These are phyloP conservation scores for Novumbra hubbsi DNA, from an alignment of 2,797 vertebrate species.

Conservation along the genomic window DNA sequence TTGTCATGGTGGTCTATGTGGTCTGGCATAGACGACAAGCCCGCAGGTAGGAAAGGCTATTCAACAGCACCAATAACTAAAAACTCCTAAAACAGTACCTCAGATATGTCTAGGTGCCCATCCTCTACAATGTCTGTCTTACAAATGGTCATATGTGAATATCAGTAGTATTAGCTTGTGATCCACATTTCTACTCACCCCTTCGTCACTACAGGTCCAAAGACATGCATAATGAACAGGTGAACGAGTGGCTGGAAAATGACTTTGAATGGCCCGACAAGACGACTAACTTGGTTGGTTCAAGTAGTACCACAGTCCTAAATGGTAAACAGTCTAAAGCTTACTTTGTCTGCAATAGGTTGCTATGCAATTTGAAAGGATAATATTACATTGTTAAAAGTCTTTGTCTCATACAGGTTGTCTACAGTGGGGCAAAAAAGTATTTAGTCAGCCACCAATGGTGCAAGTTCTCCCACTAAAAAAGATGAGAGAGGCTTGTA, in stretches of 20 bases:
- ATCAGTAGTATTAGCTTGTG: not conserved
- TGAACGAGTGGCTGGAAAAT: constrained; percentile 49
- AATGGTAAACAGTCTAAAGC: not conserved
- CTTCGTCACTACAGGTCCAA: constrained; percentile 32
- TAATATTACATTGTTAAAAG: not conserved
- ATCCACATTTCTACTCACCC: not conserved
- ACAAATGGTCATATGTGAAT: not conserved
- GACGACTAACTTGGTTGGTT: constrained; percentile 23
- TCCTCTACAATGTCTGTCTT: not conserved
- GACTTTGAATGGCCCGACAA: constrained; percentile 52
- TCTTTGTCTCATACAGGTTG: not conserved
- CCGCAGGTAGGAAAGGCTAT: not conserved
- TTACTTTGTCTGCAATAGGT: not conserved
- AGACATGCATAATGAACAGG: constrained; percentile 35
- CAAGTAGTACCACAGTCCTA: not conserved
- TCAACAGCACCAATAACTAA: too few species aligned
- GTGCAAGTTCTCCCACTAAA: too few species aligned
- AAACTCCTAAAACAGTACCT: too few species aligned
- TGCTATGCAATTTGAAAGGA: not conserved
- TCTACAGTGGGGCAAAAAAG: too few species aligned
- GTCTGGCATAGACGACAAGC: not conserved
- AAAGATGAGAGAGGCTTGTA: too few species aligned
- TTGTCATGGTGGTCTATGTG: not conserved
- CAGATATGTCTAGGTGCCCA: not conserved
- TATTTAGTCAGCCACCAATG: too few species aligned